Evolutionary conservation across 2,113 vertebrate genomes (phyloP), one percentile per base, ranked within the genome.

Genomic region (Bostrychus sinensis): DNA sequence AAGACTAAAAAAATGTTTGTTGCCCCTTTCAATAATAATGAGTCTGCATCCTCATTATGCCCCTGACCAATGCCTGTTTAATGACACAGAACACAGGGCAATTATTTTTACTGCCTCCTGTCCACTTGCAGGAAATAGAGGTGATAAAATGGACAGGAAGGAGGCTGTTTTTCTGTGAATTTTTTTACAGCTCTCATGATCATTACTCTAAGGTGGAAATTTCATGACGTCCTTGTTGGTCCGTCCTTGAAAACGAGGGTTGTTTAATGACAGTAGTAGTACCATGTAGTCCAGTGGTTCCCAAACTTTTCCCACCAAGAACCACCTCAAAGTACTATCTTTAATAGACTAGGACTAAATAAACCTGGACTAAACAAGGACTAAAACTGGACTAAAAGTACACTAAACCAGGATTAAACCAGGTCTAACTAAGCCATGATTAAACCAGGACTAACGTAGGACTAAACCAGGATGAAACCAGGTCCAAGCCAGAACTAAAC

Each of bases 201-300:
- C 62, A 51, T 51, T 51, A n/a, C 62, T 68, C 75, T 69, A 58
- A 79, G 84, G 70, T 86, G 81, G 77, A 77, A 80, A 66, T 82
- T 75, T 80, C 80, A 80, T 71, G 68, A 81, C 41, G 54, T 48
- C 62, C 57, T 51, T 67, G 75, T 25, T 68, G 75, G 60, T 80
- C 58, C 72, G 84, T 80, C 80, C 87, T 84, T 88, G 70, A 70
- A 62, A 72, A 43, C 0, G 56, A 73, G 75, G 84, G 82, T 77
- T 89, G 71, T 89, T 87, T 83, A 89, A 89, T 83, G 77, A 75
- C 0, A 57, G 77, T 75, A 75, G 83, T 13, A 2, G 7, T 48
- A 48, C 16, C 83, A 62, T 80, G 66, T 74, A 36, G 57, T 64
- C 77, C 22, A 14, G 2, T 14, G 22, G 12, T 25, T 20, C 14